phyloP scores from a whole-genome alignment of 2,888 invertebrate genomes.

The Aphidius colemani region DNA sequence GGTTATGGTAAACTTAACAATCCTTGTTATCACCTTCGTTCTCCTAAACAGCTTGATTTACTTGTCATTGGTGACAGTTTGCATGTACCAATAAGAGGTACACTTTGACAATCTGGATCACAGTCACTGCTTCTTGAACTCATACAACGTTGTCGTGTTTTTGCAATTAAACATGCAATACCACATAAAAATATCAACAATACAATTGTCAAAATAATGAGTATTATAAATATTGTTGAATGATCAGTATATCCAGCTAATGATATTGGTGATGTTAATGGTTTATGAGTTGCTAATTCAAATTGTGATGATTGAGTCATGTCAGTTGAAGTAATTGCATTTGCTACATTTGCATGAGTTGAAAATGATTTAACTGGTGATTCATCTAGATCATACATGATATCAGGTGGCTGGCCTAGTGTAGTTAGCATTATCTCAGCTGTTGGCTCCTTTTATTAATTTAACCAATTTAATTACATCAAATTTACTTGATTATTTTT shows the following conservation, averaged over 20 bases:
- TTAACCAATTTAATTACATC: background rate
- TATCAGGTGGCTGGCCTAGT: conserved; percentile 42
- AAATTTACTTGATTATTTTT: background rate
- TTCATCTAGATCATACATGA: conserved; percentile 43
- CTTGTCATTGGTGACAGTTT: conserved; percentile 34
- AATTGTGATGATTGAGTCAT: background rate
- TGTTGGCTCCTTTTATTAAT: conserved; percentile 39
- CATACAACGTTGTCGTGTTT: conserved; percentile 35
- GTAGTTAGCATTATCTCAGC: conserved; percentile 46
- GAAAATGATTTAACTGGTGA: background rate
- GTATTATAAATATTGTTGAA: conserved; percentile 38
- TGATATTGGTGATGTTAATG: background rate
- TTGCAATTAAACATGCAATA: conserved; percentile 43
- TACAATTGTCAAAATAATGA: conserved; percentile 38
- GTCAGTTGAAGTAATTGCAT: background rate
- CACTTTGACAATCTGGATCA: conserved; percentile 42
- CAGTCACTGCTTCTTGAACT: conserved; percentile 42
- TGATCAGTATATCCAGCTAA: conserved; percentile 30
- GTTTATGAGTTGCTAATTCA: background rate
- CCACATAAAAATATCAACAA: conserved; percentile 45
- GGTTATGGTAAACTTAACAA: conserved; percentile 24
- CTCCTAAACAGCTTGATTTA: conserved; percentile 29
- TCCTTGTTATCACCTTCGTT: conserved; percentile 3
- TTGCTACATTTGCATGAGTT: background rate
- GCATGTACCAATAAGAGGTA: conserved; percentile 43